These are phyloP conservation scores for Melanotaenia parkinsoni DNA, from an alignment of 2,797 vertebrate species.

Conservation along the genomic window DNA sequence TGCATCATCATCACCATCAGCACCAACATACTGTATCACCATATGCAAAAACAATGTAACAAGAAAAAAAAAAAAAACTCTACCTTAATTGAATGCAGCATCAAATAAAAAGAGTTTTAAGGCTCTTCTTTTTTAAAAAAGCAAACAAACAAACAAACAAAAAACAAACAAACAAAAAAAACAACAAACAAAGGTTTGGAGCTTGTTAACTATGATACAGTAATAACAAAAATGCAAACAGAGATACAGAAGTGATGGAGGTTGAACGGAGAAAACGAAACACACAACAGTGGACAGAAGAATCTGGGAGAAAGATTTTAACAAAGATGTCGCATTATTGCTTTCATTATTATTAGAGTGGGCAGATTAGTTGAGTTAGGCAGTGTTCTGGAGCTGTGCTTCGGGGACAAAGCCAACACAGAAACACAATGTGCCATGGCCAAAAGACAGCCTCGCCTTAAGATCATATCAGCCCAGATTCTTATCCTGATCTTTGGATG, in stretches of 20 bases:
- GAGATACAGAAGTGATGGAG: conserved; percentile 19
- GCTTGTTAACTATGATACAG: background rate
- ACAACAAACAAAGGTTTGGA: too few relatives aligned
- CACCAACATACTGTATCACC: too few relatives aligned
- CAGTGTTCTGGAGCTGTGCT: conserved; percentile 60
- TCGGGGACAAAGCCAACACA: conserved; percentile 63
- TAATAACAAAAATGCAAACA: background rate
- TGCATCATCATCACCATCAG: too few relatives aligned
- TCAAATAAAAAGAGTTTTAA: background rate
- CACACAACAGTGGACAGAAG: conserved; percentile 26
- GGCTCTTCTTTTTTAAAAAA: too few relatives aligned
- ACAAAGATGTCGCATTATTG: conserved; percentile 34
- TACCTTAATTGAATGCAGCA: background rate
- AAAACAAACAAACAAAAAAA: too few relatives aligned
- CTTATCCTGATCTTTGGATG: conserved; percentile 42
- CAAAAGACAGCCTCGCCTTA: conserved; percentile 65
- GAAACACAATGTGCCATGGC: conserved; percentile 52
- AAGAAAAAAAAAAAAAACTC: too few relatives aligned
- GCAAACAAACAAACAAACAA: too few relatives aligned
- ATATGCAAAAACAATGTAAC: too few relatives aligned
- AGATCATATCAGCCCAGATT: conserved; percentile 71
- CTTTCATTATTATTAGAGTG: conserved; percentile 42
- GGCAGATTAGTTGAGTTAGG: conserved; percentile 72
- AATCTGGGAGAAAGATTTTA: conserved; percentile 14
- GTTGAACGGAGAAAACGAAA: conserved; percentile 38